A percentile compares a stretch with the other conserved stretches of the same genome.
Conservation (phyloP, 2,888 invertebrate species). For the Nomada flava region DNA sequence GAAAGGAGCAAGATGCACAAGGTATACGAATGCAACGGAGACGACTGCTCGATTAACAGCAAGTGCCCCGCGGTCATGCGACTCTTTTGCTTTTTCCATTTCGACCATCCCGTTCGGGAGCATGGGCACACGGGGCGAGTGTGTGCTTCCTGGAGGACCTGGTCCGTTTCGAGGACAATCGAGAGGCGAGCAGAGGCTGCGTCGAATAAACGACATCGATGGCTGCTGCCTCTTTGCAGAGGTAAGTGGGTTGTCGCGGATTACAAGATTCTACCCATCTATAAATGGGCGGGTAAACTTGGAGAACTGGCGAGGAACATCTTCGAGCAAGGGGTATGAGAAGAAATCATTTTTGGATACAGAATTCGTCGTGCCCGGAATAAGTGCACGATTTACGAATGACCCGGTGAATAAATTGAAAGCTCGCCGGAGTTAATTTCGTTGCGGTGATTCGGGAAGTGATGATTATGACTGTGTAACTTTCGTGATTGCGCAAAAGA, state of each 20-base stretch:
- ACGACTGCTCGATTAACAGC: conserved; percentile 31
- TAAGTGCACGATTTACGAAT: too few relatives aligned
- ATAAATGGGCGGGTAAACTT: too few relatives aligned
- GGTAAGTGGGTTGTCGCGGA: neutral
- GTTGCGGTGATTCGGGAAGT: too few relatives aligned
- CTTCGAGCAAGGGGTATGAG: too few relatives aligned
- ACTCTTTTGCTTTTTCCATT: conserved; percentile 4
- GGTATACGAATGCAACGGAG: conserved; percentile 16
- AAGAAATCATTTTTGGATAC: too few relatives aligned
- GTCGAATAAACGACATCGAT: neutral
- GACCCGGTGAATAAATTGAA: too few relatives aligned
- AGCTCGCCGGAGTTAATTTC: too few relatives aligned
- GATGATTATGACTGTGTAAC: neutral
- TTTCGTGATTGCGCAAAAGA: neutral
- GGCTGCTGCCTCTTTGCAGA: neutral
- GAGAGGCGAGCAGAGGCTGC: neutral
- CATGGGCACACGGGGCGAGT: neutral
- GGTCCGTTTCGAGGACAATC: neutral
- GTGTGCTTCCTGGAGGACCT: neutral
- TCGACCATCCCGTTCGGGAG: neutral
- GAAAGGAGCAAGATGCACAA: conserved; percentile 20
- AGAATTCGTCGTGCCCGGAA: too few relatives aligned
- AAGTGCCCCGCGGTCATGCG: conserved; percentile 37
- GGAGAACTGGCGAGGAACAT: too few relatives aligned
- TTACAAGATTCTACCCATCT: neutral